Evolutionary conservation across 2,888 invertebrate genomes (phyloP).

Genomic region (Campopleginae sp.): DNA sequence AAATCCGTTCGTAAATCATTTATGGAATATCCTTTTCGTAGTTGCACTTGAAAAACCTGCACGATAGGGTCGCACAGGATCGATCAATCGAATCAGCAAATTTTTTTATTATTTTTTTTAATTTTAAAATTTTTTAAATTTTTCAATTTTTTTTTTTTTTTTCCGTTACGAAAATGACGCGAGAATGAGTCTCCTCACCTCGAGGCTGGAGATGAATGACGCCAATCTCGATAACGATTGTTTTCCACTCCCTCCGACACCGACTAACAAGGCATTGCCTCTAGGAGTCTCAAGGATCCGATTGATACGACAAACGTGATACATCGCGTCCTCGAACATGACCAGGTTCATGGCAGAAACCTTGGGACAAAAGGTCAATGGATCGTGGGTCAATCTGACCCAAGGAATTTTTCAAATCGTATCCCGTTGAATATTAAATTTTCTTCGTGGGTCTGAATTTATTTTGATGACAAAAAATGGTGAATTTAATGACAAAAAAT

Average conservation of each 20-base stretch:
- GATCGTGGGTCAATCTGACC: too few relatives aligned
- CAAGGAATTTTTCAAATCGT: too few relatives aligned
- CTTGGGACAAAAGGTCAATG: slow-evolving; percentile 66
- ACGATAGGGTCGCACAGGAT: neutral
- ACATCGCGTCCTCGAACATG: slow-evolving; percentile 97
- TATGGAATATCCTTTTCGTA: slow-evolving; percentile 95
- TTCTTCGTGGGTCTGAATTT: too few relatives aligned
- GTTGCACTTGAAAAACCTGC: slow-evolving; percentile 94
- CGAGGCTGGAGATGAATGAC: slow-evolving; percentile 95
- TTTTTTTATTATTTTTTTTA: too few relatives aligned
- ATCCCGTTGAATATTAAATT: too few relatives aligned
- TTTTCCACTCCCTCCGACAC: slow-evolving; percentile 98
- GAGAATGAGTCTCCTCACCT: slow-evolving; percentile 82
- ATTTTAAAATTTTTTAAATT: neutral
- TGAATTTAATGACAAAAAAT: too few relatives aligned
- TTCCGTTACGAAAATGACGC: neutral
- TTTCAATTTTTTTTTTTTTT: too few relatives aligned
- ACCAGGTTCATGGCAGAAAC: slow-evolving; percentile 96
- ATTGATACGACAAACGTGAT: slow-evolving; percentile 95
- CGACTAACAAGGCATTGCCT: slow-evolving; percentile 96
- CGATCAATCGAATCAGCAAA: too few relatives aligned
- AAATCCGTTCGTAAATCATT: slow-evolving; percentile 91
- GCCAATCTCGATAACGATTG: slow-evolving; percentile 95
- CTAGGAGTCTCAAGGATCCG: slow-evolving; percentile 96
- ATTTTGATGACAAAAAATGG: too few relatives aligned